Percentiles rank a stretch among this genome's conserved stretches.
Conservation (phyloP, 2,888 invertebrate species). For the Zaprionus obscuricornis region DNA sequence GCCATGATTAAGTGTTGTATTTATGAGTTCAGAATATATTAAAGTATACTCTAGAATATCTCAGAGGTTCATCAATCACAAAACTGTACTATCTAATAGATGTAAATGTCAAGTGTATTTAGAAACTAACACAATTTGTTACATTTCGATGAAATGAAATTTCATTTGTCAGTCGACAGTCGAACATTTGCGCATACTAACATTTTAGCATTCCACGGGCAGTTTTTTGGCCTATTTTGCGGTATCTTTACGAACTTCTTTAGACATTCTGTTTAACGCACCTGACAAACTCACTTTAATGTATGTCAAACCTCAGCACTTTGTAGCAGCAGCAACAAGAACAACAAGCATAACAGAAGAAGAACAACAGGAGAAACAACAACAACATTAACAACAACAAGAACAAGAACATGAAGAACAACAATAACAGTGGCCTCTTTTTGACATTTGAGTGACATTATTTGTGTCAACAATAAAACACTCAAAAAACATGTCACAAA, state of each 20-base stretch:
- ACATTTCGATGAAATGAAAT: conserved; percentile 24
- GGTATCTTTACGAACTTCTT: conserved; percentile 30
- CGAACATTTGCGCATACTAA: conserved; percentile 13
- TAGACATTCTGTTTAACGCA: conserved; percentile 50
- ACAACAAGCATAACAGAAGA: conserved; percentile 12
- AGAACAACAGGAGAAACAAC: background rate
- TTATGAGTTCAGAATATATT: too few species aligned
- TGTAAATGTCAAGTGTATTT: conserved; percentile 51
- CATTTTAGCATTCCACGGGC: conserved; percentile 37
- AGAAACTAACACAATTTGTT: conserved; percentile 44
- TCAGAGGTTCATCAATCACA: too few species aligned
- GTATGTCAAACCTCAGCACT: conserved; percentile 67
- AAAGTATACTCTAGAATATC: too few species aligned
- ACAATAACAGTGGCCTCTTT: conserved; percentile 62
- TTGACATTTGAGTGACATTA: conserved; percentile 76
- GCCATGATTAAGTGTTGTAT: too few species aligned
- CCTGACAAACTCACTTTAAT: conserved; percentile 73
- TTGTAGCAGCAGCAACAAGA: conserved; percentile 27
- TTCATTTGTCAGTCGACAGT: too few species aligned
- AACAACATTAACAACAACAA: conserved; percentile 25
- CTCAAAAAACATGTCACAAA: conserved; percentile 54
- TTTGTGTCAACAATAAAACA: conserved; percentile 78
- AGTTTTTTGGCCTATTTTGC: conserved; percentile 45
- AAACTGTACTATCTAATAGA: too few species aligned
- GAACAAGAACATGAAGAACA: conserved; percentile 19